phyloP scores from a whole-genome alignment of 1,140 invertebrate genomes.

The Heliconius himera region DNA sequence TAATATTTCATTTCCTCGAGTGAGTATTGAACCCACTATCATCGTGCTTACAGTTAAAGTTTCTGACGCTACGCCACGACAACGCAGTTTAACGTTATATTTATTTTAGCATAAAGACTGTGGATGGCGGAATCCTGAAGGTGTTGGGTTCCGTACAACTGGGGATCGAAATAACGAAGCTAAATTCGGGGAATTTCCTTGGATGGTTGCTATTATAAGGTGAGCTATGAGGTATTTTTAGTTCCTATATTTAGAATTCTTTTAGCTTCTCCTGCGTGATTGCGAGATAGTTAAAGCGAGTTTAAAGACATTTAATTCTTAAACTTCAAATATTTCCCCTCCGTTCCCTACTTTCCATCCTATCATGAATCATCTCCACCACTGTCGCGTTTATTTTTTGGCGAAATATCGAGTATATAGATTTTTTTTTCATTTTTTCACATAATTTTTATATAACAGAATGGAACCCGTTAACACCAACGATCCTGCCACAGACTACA shows the following conservation, averaged over 20 bases:
- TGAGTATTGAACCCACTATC: no score
- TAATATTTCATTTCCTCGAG: no score
- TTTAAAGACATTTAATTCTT: no score
- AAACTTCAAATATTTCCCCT: no score
- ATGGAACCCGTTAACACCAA: slow-evolving; percentile 36
- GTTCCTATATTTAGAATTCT: neutral
- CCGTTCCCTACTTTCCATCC: no score
- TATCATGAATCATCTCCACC: no score
- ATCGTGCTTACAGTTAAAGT: no score
- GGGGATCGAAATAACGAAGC: slow-evolving; percentile 83
- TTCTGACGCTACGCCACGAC: no score
- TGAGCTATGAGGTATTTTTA: slow-evolving; percentile 49
- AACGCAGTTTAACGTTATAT: no score
- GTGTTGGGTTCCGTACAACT: slow-evolving; percentile 87
- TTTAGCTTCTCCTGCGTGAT: neutral
- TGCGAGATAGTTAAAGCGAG: neutral
- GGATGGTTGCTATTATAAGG: slow-evolving; percentile 90
- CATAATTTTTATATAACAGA: slow-evolving; percentile 20
- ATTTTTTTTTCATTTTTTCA: no score
- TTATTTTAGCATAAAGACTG: slow-evolving; percentile 79
- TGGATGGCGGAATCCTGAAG: slow-evolving; percentile 86
- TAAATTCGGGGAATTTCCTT: slow-evolving; percentile 88
- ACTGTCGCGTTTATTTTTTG: no score
- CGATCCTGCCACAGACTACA: slow-evolving; percentile 71
- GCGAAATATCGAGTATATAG: no score